Evolutionary conservation across 2,888 invertebrate genomes (phyloP).

Genomic region (Morinoia aosen): DNA sequence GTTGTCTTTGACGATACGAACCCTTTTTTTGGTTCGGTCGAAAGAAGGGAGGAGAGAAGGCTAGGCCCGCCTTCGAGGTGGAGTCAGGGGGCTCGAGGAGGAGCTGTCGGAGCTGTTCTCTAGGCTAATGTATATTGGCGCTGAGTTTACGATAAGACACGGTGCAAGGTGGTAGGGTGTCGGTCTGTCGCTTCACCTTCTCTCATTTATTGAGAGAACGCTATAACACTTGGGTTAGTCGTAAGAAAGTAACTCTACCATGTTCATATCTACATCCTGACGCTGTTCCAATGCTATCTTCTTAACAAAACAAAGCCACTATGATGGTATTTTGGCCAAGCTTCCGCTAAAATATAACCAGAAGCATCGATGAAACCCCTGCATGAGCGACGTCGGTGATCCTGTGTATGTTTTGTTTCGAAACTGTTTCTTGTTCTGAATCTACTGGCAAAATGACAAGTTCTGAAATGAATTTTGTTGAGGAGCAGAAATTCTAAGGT

Average conservation of each 20-base stretch:
- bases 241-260: constrained; percentile 3
- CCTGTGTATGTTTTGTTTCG: constrained; percentile 5
- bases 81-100: constrained; percentile 32
- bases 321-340: neutral
- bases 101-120: constrained; percentile 29
- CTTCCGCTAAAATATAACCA: neutral
- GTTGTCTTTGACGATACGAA: constrained; percentile 30
- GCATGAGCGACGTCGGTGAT: constrained; percentile 21
- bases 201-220: neutral
- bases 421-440: neutral
- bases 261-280: constrained; percentile 1
- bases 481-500: constrained; percentile 34
- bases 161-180: constrained; percentile 16
- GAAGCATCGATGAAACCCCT: neutral
- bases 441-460: neutral
- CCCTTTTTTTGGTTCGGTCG: neutral
- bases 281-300: neutral
- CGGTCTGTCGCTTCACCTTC: constrained; percentile 13
- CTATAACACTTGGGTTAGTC: neutral
- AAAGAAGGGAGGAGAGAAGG: constrained; percentile 31
- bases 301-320: neutral
- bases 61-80: constrained; percentile 10
- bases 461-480: neutral
- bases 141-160: constrained; percentile 49
- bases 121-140: constrained; percentile 45